Evolutionary conservation across 2,888 invertebrate genomes (phyloP), one percentile per base, ranked within the genome.

Genomic region (Neoitamus cyanurus): DNA sequence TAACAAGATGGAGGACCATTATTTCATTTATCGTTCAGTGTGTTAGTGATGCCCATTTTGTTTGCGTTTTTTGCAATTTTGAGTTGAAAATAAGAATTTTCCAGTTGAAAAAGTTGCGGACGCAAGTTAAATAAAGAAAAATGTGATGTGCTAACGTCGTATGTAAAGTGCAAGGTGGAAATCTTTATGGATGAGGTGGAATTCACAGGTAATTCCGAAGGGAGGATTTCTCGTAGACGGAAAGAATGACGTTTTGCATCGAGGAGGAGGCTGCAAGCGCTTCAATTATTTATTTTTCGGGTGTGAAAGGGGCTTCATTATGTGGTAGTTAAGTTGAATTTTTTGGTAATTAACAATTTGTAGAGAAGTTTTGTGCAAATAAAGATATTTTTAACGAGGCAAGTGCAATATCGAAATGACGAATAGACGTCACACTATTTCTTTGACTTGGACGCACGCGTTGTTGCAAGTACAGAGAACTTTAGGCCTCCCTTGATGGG

Each of bases 31-130:
- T 6, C 2, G 68, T 13, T 25, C 4, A 31, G 30, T 75, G 84
- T 86, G 42, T 85, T 85, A 84, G 85, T 86, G 86, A 86, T 86
- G 86, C 86, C 86, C 86, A 86, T 86, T 85, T 86, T 86, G 86
- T 86, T 86, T 86, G 85, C 84, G 85, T 85, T 85, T 86, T 86
- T 86, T 85, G 84, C 85, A 69, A 70, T 84, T 78, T 77, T 34
- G 7, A 37, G 68, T 78, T 13, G 25, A 70, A 84, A 69, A 84
- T 84, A 69, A 42, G 34, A 75, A 84, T 77, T 84, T 84, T 75
- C 37, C 46, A 42, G 42, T 15, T 30, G 2, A 34, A 77, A 84
- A 77, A 77, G 58, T 68, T 28, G 37, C 25, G 25, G 4, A 77
- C 28, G 25, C 25, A 25, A 11, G 46, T 46, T 75, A 75, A 78